phyloP scores from a whole-genome alignment of 2,888 invertebrate genomes.

The Cylloceria caligata region DNA sequence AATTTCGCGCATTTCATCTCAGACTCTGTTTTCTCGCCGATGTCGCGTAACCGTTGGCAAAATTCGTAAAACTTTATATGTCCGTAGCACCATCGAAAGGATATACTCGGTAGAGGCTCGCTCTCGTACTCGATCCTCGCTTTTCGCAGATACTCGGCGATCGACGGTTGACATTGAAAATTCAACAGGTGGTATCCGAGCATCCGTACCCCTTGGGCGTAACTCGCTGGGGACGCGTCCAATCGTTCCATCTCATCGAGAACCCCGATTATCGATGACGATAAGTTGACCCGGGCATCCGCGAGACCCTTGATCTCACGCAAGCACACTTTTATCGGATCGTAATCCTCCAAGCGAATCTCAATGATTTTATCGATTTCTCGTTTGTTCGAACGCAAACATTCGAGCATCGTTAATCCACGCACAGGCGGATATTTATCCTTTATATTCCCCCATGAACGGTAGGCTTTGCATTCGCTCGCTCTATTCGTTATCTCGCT shows the following conservation, averaged over 20 bases:
- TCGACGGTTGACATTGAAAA: conserved; percentile 63
- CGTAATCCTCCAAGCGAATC: conserved; percentile 72
- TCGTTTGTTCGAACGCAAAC: conserved; percentile 72
- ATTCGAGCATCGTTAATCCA: conserved; percentile 71
- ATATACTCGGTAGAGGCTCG: conserved; percentile 6
- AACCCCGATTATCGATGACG: conserved; percentile 71
- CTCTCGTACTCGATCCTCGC: conserved; percentile 17
- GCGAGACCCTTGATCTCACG: conserved; percentile 76
- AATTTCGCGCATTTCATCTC: conserved; percentile 74
- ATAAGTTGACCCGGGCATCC: conserved; percentile 71
- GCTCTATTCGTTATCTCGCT: conserved; percentile 46
- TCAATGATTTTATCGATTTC: conserved; percentile 19
- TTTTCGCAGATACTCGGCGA: conserved; percentile 21
- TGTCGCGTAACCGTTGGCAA: conserved; percentile 69
- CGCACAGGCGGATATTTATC: conserved; percentile 66
- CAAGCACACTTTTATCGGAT: conserved; percentile 74
- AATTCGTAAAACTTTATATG: conserved; percentile 78
- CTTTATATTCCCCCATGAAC: conserved; percentile 79
- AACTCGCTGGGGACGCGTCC: conserved; percentile 67
- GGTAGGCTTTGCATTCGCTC: conserved; percentile 76
- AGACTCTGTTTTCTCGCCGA: conserved; percentile 68
- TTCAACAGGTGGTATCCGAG: conserved; percentile 75
- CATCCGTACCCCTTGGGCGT: conserved; percentile 74
- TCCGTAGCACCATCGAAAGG: conserved; percentile 56
- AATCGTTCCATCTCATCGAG: conserved; percentile 74